These are phyloP conservation scores for Ptychoptera contaminata DNA, from an alignment of 2,888 invertebrate species.

Conservation along the genomic window DNA sequence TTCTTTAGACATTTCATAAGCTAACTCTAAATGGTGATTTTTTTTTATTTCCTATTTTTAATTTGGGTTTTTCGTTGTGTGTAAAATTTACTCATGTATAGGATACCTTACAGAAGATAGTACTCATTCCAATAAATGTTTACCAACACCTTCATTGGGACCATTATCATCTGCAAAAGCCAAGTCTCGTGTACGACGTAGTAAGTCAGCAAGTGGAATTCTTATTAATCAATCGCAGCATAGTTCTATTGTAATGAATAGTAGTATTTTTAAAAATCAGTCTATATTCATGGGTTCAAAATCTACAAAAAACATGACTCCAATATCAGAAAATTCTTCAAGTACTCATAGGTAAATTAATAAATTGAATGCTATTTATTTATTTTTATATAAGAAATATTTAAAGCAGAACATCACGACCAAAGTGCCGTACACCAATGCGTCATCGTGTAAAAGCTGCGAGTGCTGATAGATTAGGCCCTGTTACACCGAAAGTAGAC, in stretches of 20 bases:
- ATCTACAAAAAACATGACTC: no score
- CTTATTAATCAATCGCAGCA: not conserved
- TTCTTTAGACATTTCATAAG: no score
- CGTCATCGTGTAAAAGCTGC: conserved; percentile 20
- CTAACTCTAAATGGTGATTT: not conserved
- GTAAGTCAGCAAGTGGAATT: conserved; percentile 22
- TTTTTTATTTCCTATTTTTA: conserved; percentile 2
- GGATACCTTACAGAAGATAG: conserved; percentile 33
- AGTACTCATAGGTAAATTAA: no score
- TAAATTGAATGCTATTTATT: no score
- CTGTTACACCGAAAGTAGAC: conserved; percentile 16
- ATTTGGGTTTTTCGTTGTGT: not conserved
- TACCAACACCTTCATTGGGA: conserved; percentile 18
- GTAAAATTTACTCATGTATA: conserved; percentile 13
- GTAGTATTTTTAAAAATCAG: no score
- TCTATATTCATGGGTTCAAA: no score
- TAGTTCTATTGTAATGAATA: conserved; percentile 5
- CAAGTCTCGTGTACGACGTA: conserved; percentile 21
- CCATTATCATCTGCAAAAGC: conserved; percentile 26
- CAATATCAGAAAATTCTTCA: no score
- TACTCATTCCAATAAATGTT: conserved; percentile 9
- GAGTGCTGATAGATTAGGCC: conserved; percentile 23
- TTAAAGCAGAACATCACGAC: conserved; percentile 15
- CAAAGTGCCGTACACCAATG: conserved; percentile 24
- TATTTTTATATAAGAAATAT: no score